These are phyloP conservation scores for Hipposideros larvatus DNA, from an alignment of 2,797 vertebrate genomes.

Conservation along the genomic window DNA sequence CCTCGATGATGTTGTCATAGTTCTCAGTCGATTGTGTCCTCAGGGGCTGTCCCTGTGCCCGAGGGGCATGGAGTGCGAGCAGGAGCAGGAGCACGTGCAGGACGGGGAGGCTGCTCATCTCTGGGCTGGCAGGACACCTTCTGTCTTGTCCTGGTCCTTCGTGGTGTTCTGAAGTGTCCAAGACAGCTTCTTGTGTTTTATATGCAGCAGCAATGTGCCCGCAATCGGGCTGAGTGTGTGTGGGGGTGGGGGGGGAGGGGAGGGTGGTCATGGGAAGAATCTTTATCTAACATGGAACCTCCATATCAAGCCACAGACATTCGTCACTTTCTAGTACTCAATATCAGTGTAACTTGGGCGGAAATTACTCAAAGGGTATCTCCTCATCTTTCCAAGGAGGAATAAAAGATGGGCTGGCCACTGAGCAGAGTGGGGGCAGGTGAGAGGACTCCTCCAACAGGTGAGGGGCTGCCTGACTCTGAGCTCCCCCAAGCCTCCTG, in stretches of 20 bases:
- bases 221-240: too few species aligned
- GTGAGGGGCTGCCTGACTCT: background rate
- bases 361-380: conserved; percentile 24
- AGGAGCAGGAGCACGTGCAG: conserved; percentile 21
- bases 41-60: accelerated
- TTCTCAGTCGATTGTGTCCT: accelerated
- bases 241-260: accelerated
- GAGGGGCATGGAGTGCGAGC: background rate
- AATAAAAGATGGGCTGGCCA: background rate
- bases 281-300: conserved; percentile 77
- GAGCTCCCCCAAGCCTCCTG: background rate
- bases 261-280: conserved; percentile 52
- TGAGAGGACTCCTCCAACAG: background rate
- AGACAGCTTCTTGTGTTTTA: conserved; percentile 59
- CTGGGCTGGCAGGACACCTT: background rate
- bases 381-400: background rate
- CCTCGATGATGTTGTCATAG: accelerated
- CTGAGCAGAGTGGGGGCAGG: background rate
- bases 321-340: conserved; percentile 67
- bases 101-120: background rate
- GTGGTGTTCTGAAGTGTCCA: conserved; percentile 12
- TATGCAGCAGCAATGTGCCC: accelerated
- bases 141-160: background rate
- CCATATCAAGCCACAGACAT: conserved; percentile 78
- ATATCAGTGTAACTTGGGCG: conserved; percentile 33